phyloP scores from a whole-genome alignment of 2,113 vertebrate genomes.

The Archocentrus centrarchus region DNA sequence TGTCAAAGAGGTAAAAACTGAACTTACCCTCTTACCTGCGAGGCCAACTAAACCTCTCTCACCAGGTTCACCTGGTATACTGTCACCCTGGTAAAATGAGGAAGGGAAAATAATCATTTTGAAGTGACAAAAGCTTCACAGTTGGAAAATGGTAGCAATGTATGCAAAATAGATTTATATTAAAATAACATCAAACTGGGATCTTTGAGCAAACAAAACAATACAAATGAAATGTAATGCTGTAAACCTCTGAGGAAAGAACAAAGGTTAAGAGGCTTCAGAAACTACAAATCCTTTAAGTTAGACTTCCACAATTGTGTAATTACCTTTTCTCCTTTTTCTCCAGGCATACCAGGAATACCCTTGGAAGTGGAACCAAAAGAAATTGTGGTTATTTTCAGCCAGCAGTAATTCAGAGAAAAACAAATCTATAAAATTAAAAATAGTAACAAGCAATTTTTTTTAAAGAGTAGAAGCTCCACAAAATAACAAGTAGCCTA shows the following conservation, averaged over 20 bases:
- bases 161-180: neutral
- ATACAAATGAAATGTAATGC: neutral
- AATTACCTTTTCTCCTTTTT: conserved; percentile 87
- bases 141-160: neutral
- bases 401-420: neutral
- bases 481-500: neutral
- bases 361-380: conserved; percentile 73
- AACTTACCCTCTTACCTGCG: conserved; percentile 81
- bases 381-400: neutral
- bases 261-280: neutral
- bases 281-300: neutral
- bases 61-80: conserved; percentile 80
- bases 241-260: neutral
- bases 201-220: neutral
- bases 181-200: neutral
- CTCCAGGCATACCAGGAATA: conserved; percentile 78
- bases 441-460: neutral
- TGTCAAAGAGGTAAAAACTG: neutral
- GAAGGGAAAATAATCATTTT: neutral
- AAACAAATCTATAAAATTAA: neutral
- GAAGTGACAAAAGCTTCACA: neutral
- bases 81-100: conserved; percentile 79
- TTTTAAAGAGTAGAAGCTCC: neutral
- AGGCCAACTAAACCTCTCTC: conserved; percentile 82
- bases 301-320: neutral